Percentiles rank a stretch among this genome's conserved stretches.
Evolutionary conservation across 2,113 vertebrate species (phyloP).

Genomic region (Protobothrops flavoviridis): DNA sequence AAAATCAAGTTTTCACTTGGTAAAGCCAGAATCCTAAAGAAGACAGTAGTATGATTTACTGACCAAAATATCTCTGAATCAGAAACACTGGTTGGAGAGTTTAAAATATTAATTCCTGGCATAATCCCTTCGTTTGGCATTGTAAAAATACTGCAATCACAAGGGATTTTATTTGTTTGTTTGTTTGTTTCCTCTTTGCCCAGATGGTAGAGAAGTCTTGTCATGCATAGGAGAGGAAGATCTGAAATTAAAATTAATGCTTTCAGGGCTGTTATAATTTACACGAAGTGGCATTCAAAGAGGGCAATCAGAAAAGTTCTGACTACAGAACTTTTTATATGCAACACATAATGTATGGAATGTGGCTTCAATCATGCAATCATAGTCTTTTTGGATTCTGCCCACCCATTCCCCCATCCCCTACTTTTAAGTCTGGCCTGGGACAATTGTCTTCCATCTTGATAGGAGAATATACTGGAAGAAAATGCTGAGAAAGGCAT

Average conservation of each 20-base stretch:
- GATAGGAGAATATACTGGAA: constrained; percentile 19
- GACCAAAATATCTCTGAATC: constrained; percentile 76
- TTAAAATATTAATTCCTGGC: constrained; percentile 88
- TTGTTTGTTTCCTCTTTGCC: constrained; percentile 32
- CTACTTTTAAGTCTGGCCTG: constrained; percentile 2
- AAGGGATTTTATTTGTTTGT: constrained; percentile 53
- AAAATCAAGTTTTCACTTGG: constrained; percentile 72
- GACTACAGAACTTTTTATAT: neutral
- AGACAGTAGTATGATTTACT: constrained; percentile 80
- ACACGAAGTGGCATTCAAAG: neutral
- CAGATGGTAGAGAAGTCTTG: neutral
- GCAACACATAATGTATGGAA: neutral
- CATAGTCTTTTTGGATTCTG: neutral
- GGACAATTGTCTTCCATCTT: constrained; percentile 49
- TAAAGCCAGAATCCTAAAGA: constrained; percentile 72
- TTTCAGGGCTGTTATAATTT: constrained; percentile 55
- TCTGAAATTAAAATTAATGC: constrained; percentile 68
- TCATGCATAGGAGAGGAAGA: constrained; percentile 20
- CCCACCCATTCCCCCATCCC: neutral
- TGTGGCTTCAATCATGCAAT: neutral
- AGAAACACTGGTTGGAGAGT: constrained; percentile 79
- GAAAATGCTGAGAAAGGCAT: neutral
- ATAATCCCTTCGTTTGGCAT: constrained; percentile 79
- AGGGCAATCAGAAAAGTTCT: neutral
- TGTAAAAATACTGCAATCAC: constrained; percentile 63